phyloP scores from a whole-genome alignment of 1,140 invertebrate species.

The Drosophila mojavensis region DNA sequence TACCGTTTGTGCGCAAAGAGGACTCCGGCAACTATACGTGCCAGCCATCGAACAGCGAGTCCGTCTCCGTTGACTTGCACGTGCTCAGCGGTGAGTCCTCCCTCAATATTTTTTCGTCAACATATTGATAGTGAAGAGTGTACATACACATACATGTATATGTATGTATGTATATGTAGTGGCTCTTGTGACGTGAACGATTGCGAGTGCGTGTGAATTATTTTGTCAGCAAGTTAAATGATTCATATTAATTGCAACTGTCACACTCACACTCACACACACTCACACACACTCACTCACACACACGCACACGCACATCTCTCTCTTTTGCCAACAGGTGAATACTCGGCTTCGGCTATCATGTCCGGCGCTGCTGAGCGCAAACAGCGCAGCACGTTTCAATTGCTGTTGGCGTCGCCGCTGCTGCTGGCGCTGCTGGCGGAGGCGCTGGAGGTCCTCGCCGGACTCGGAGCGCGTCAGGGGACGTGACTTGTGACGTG shows the following conservation, averaged over 20 bases:
- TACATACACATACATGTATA: neutral
- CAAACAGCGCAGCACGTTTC: slow-evolving; percentile 51
- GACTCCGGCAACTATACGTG: slow-evolving; percentile 84
- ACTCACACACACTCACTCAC: slow-evolving; percentile 11
- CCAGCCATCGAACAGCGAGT: slow-evolving; percentile 81
- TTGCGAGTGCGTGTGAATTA: slow-evolving; percentile 50
- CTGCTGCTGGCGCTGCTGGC: slow-evolving; percentile 38
- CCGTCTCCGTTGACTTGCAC: slow-evolving; percentile 80
- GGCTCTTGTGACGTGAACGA: slow-evolving; percentile 7
- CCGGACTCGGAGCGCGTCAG: neutral
- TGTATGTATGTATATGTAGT: no score
- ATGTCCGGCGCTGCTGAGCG: slow-evolving; percentile 66
- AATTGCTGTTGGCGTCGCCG: slow-evolving; percentile 45
- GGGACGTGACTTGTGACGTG: slow-evolving; percentile 70
- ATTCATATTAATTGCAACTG: slow-evolving; percentile 80
- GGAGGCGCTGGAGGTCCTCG: slow-evolving; percentile 19
- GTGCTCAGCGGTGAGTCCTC: slow-evolving; percentile 79
- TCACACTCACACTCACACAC: slow-evolving; percentile 30
- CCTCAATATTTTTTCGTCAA: neutral
- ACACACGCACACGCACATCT: slow-evolving; percentile 8
- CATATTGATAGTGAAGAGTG: neutral
- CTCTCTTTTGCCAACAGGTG: slow-evolving; percentile 75
- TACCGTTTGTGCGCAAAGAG: slow-evolving; percentile 86
- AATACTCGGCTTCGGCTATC: slow-evolving; percentile 84
- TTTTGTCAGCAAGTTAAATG: slow-evolving; percentile 63